Evolutionary conservation across 2,113 vertebrate species (phyloP), one percentile per base, ranked within the genome.

Genomic region (Macheiramphus alcinus): DNA sequence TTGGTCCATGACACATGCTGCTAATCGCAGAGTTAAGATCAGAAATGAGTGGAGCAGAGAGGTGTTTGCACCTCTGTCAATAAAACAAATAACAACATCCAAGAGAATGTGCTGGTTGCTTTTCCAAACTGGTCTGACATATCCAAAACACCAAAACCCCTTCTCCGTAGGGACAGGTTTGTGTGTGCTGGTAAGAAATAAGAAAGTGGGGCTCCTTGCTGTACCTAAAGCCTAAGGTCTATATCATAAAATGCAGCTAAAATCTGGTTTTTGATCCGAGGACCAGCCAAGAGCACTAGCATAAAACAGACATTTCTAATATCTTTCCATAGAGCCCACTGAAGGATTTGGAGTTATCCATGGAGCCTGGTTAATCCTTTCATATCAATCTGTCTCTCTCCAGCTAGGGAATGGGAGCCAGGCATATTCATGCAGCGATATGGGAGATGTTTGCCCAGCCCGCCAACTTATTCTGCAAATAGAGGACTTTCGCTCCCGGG

Each of bases 371-470:
- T 11, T 75, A 68, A 79, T 80, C 21, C 42, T 80, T 58, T 34
- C 88, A 70, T 38, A 78, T 78, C 63, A 59, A 63, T 93, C 72
- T 95, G 80, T 74, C 74, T 81, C 68, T 38, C 56, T 72, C 23
- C 70, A 91, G 66, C 34, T 34, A 34, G 25, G 13, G 29, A 90
- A 68, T 3, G 8, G 29, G 53, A 96, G 34, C 13, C 56, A 66
- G 32, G 22, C 43, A 47, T 80, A 43, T 75, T 88, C 59, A 59
- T 67, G 66, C 17, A 48, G 40, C 19, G 48, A 55, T 71, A 55
- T 23, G 21, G 59, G 59, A 92, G 55, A 92, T 50, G 47, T 84
- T 92, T 86, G 25, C 47, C 61, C 76, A 75, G 27, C 80, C 68
- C 92, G 93, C 68, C 47, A 52, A 27, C 52, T 74, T 61, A 34